Evolutionary conservation across 2,797 vertebrate genomes (phyloP).

Genomic region (Thaleichthys pacificus): DNA sequence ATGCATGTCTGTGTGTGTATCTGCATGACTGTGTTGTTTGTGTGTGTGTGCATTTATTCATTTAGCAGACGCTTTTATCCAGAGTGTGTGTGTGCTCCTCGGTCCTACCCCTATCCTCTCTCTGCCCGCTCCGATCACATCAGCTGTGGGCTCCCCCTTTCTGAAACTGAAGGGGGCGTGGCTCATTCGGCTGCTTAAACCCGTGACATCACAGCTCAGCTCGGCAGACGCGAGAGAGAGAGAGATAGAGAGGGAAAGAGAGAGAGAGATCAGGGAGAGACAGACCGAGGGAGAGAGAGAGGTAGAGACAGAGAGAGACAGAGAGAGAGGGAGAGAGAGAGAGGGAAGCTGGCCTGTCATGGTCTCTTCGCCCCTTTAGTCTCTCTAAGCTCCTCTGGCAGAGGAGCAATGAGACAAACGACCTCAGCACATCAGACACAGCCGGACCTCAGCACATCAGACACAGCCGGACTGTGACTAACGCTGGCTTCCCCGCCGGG

Average conservation of each 20-base stretch:
- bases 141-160: slow-evolving; percentile 50
- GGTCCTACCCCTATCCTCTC: slow-evolving; percentile 53
- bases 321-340: slow-evolving; percentile 20
- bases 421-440: slow-evolving; percentile 68
- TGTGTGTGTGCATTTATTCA: too few relatives aligned
- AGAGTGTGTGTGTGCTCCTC: not conserved
- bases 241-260: not conserved
- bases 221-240: slow-evolving; percentile 33
- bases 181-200: slow-evolving; percentile 35
- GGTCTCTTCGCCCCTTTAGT: slow-evolving; percentile 58
- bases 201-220: slow-evolving; percentile 39
- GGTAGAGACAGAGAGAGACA: slow-evolving; percentile 17
- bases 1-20: too few relatives aligned
- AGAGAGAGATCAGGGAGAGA: slow-evolving; percentile 3
- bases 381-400: slow-evolving; percentile 57
- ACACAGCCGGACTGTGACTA: slow-evolving; percentile 59
- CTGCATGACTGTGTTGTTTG: too few relatives aligned
- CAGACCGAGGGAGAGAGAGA: slow-evolving; percentile 2
- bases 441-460: slow-evolving; percentile 60
- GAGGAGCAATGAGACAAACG: slow-evolving; percentile 55
- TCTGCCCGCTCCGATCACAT: slow-evolving; percentile 71
- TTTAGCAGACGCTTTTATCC: too few relatives aligned
- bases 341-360: slow-evolving; percentile 44
- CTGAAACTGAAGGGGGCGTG: slow-evolving; percentile 37
- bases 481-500: slow-evolving; percentile 66